Evolutionary conservation across 2,113 vertebrate genomes (phyloP).

Genomic region (Indicator indicator): DNA sequence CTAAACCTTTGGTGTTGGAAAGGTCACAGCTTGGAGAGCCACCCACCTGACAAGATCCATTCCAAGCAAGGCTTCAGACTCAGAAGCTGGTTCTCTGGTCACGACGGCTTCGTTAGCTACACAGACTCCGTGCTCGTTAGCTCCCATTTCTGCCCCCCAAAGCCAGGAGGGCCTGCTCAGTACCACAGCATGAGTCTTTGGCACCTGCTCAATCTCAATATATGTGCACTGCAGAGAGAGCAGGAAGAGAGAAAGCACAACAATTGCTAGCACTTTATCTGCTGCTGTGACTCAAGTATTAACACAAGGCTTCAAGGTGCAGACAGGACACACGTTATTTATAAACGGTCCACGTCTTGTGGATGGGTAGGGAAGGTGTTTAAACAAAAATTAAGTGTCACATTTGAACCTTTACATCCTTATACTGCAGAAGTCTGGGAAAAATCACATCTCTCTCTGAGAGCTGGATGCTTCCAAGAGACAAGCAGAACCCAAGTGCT

Average conservation of each 20-base stretch:
- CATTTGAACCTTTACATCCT: neutral
- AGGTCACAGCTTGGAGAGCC: neutral
- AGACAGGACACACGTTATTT: rapidly evolving
- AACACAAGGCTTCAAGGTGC: neutral
- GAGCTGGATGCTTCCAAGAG: neutral
- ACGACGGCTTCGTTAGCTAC: slow-evolving; percentile 77
- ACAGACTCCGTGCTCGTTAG: slow-evolving; percentile 83
- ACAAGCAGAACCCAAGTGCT: neutral
- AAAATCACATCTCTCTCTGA: neutral
- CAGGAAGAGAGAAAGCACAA: neutral
- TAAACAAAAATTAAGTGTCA: neutral
- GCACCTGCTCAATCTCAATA: slow-evolving; percentile 79
- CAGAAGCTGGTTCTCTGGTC: slow-evolving; percentile 76
- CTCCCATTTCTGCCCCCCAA: slow-evolving; percentile 86
- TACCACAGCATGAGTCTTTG: slow-evolving; percentile 77
- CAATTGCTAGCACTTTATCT: neutral
- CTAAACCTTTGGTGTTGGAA: neutral
- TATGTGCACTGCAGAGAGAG: slow-evolving; percentile 79
- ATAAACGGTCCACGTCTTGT: neutral
- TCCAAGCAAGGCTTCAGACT: slow-evolving; percentile 79
- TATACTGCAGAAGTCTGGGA: neutral
- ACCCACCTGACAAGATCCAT: slow-evolving; percentile 86
- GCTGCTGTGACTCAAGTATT: neutral
- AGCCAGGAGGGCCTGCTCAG: slow-evolving; percentile 84
- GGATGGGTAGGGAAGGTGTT: neutral